Conservation (phyloP, 2,888 invertebrate species). For the Rotaria sp. region DNA sequence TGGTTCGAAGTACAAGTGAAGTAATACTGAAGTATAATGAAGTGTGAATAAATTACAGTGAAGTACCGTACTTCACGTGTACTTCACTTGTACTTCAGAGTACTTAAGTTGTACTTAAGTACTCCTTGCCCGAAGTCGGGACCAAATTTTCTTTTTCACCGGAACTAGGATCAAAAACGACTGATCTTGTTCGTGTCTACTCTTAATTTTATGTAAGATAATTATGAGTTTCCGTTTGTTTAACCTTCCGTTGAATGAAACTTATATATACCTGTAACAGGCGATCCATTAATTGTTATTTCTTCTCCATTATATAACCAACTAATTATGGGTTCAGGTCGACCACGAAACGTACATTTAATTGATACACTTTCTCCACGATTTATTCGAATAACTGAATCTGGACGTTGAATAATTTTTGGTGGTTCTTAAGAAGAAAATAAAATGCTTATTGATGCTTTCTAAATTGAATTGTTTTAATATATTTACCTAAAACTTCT, state of each 20-base stretch:
- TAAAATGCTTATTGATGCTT: too few species aligned
- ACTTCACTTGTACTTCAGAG: too few species aligned
- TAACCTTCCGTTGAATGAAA: neutral
- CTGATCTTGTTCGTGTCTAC: too few species aligned
- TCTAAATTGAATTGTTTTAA: too few species aligned
- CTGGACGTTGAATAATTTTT: conserved; percentile 54
- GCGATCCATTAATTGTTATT: conserved; percentile 55
- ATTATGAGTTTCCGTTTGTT: neutral
- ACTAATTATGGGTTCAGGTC: conserved; percentile 68
- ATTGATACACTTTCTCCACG: conserved; percentile 59
- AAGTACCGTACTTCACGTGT: too few species aligned
- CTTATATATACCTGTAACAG: neutral
- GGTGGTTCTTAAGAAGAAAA: conserved; percentile 43
- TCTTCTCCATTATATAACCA: conserved; percentile 78
- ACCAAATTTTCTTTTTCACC: too few species aligned
- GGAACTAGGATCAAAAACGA: too few species aligned
- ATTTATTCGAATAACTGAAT: conserved; percentile 57
- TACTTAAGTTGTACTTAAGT: too few species aligned
- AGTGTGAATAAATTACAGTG: too few species aligned
- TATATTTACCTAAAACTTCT: conserved; percentile 32
- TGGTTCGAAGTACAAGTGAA: too few species aligned
- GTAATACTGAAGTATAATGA: too few species aligned
- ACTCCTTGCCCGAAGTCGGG: too few species aligned
- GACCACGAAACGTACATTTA: conserved; percentile 63
- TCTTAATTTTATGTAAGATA: neutral